Percentiles rank a stretch among this genome's conserved stretches.
Evolutionary conservation across 2,113 vertebrate genomes (phyloP).

Genomic region (Pogonocichla stellata): DNA sequence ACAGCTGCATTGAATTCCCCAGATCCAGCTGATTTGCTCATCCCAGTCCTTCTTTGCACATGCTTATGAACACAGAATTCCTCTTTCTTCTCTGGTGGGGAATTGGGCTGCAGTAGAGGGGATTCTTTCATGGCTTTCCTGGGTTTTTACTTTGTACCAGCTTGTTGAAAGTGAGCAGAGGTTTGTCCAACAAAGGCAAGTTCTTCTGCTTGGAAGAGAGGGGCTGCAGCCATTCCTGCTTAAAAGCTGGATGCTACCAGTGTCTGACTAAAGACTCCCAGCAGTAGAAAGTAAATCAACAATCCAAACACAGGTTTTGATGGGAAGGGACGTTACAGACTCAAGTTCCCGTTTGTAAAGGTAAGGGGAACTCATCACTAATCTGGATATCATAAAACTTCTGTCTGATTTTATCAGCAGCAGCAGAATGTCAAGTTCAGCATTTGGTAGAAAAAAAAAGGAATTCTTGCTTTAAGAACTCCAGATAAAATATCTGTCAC

Average conservation of each 20-base stretch:
- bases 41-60: neutral
- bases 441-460: neutral
- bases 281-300: neutral
- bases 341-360: neutral
- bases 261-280: neutral
- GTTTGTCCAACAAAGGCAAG: neutral
- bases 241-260: neutral
- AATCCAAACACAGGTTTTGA: neutral
- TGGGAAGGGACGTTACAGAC: neutral
- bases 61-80: neutral
- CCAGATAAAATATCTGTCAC: neutral
- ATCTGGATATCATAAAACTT: neutral
- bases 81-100: neutral
- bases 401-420: neutral
- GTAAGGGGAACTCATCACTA: neutral
- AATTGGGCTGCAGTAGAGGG: neutral
- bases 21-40: neutral
- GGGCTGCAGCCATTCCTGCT: neutral
- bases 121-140: neutral
- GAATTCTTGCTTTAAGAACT: neutral
- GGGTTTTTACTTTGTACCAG: neutral
- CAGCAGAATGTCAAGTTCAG: neutral
- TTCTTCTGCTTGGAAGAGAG: neutral
- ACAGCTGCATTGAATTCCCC: neutral
- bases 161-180: neutral